These are phyloP conservation scores for Bothrops jararaca DNA, from an alignment of 2,113 vertebrate genomes.

Conservation along the genomic window DNA sequence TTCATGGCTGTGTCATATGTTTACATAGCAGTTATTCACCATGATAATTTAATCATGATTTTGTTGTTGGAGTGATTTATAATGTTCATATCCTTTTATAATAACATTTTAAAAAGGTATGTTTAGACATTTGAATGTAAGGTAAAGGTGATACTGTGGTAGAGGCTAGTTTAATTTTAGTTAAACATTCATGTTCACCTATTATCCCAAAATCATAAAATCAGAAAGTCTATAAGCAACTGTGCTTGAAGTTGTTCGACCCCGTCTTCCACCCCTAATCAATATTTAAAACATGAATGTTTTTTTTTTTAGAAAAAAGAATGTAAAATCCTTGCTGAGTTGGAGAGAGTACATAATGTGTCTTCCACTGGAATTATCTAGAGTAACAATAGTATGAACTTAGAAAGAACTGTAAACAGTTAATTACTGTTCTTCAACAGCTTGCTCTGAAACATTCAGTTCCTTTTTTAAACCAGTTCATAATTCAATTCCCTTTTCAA, in stretches of 20 bases:
- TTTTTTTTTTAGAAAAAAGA: neutral
- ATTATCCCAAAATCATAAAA: neutral
- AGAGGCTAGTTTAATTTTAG: neutral
- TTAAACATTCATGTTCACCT: neutral
- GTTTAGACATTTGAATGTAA: neutral
- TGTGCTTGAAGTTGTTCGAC: neutral
- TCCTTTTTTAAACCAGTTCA: slow-evolving; percentile 14
- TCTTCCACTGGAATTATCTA: neutral
- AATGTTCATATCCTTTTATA: neutral
- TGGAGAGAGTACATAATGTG: neutral
- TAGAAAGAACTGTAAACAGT: slow-evolving; percentile 14
- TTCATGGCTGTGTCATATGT: neutral
- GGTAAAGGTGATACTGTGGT: neutral
- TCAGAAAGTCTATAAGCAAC: neutral
- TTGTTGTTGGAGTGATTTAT: neutral
- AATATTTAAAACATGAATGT: neutral
- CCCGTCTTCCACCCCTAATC: neutral
- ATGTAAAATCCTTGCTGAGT: neutral
- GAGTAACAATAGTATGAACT: neutral
- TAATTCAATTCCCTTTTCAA: slow-evolving; percentile 10
- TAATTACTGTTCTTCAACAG: neutral
- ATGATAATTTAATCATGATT: neutral
- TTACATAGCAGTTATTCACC: neutral
- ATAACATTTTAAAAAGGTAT: neutral
- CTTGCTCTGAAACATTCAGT: slow-evolving; percentile 16